A percentile compares a stretch with the other conserved stretches of the same genome.
These are phyloP conservation scores for Ischnura elegans DNA, from an alignment of 2,888 invertebrate species.

Conservation along the genomic window DNA sequence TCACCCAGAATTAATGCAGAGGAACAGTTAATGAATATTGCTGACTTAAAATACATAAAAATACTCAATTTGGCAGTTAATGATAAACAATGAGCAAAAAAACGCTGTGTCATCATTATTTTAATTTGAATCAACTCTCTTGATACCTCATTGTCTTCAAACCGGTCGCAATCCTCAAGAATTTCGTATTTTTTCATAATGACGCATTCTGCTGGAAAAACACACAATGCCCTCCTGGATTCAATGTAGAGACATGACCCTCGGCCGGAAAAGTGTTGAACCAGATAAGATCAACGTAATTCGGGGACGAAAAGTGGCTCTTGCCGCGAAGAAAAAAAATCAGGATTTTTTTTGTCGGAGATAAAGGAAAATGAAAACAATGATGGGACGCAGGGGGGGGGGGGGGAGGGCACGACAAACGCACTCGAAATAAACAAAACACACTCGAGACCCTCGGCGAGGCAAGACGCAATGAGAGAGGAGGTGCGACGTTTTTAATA, in stretches of 20 bases:
- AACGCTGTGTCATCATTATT: no score
- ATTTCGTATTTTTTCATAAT: no score
- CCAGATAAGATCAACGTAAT: not conserved
- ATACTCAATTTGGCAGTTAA: no score
- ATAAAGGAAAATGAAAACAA: not conserved
- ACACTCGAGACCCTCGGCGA: conserved; percentile 26
- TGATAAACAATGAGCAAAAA: no score
- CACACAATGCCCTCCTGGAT: not conserved
- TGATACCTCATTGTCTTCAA: no score
- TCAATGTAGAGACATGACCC: not conserved
- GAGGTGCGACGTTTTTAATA: conserved; percentile 52
- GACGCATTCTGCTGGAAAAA: not conserved
- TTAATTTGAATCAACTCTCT: no score
- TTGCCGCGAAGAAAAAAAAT: not conserved
- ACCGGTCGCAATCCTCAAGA: no score
- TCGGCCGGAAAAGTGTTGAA: not conserved
- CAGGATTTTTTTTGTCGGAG: not conserved
- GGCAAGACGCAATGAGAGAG: conserved; percentile 10
- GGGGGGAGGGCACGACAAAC: not conserved
- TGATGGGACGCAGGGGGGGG: conserved; percentile 3
- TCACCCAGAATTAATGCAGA: no score
- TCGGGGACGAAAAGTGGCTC: not conserved
- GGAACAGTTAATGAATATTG: no score
- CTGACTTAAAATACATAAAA: no score
- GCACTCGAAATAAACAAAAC: conserved; percentile 46